Evolutionary conservation across 2,797 vertebrate species (phyloP).

Genomic region (Gobionotothen gibberifrons): DNA sequence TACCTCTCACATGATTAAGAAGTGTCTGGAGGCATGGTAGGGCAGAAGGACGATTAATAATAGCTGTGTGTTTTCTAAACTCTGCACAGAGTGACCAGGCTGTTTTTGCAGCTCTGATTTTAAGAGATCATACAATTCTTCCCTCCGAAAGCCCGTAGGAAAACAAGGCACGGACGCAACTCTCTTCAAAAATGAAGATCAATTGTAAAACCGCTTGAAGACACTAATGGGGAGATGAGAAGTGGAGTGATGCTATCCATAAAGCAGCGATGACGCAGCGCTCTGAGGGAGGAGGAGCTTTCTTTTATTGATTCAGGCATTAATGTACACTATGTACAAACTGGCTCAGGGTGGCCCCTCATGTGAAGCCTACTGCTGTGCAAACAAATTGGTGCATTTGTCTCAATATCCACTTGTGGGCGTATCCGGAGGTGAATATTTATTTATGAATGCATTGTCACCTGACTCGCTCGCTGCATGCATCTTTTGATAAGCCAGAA

Average conservation of each 20-base stretch:
- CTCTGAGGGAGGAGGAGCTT: slow-evolving; percentile 49
- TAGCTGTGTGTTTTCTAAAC: slow-evolving; percentile 31
- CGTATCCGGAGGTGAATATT: slow-evolving; percentile 32
- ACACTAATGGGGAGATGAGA: slow-evolving; percentile 47
- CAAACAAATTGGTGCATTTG: slow-evolving; percentile 64
- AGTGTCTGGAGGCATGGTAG: slow-evolving; percentile 35
- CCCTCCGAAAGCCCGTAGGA: slow-evolving; percentile 7
- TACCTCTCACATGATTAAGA: slow-evolving; percentile 69
- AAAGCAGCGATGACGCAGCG: slow-evolving; percentile 36
- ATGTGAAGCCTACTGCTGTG: slow-evolving; percentile 44
- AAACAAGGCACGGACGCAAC: slow-evolving; percentile 15
- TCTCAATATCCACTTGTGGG: slow-evolving; percentile 59
- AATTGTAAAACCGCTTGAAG: slow-evolving; percentile 30
- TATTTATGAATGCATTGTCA: slow-evolving; percentile 33
- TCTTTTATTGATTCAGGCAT: slow-evolving; percentile 68
- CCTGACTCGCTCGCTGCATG: background rate
- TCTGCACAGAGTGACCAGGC: slow-evolving; percentile 34
- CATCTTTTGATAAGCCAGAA: slow-evolving; percentile 10
- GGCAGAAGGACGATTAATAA: slow-evolving; percentile 44
- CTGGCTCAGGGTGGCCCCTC: slow-evolving; percentile 52
- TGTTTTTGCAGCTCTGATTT: slow-evolving; percentile 38
- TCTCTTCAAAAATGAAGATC: slow-evolving; percentile 28
- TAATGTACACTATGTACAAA: slow-evolving; percentile 71
- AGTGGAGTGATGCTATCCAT: slow-evolving; percentile 38
- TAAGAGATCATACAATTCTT: slow-evolving; percentile 12